phyloP scores from a whole-genome alignment of 1,140 invertebrate species.

The Trichonephila clavata region DNA sequence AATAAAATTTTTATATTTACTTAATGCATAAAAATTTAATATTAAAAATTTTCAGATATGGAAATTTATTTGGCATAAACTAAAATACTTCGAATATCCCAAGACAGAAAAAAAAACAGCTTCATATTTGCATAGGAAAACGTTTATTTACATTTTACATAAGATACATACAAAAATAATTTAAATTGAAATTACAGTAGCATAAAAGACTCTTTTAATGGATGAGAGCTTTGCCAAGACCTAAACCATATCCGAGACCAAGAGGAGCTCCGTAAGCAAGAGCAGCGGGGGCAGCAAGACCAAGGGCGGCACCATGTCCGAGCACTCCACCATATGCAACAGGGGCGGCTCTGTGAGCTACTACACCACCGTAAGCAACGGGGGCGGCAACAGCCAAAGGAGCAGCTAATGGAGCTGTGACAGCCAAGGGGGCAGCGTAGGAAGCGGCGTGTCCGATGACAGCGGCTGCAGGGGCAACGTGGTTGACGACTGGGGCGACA shows the following conservation, averaged over 20 bases:
- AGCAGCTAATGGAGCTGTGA: no score
- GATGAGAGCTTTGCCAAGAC: not conserved
- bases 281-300: not conserved
- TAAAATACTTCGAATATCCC: no score
- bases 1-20: no score
- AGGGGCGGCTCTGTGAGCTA: not conserved
- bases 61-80: no score
- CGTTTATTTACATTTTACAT: no score
- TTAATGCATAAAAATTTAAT: no score
- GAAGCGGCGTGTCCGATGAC: not conserved
- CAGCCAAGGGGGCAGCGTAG: slow-evolving; percentile 8
- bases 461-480: slow-evolving; percentile 41
- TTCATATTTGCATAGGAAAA: no score
- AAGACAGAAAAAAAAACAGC: no score
- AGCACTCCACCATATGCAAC: not conserved
- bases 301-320: not conserved
- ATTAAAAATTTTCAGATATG: no score
- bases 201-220: not conserved
- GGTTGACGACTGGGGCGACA: slow-evolving; percentile 26
- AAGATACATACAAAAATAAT: no score
- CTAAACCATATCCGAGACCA: not conserved
- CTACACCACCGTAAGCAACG: not conserved
- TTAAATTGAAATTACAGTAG: no score
- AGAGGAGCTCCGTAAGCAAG: slow-evolving; percentile 11
- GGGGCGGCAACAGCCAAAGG: slow-evolving; percentile 11